These are phyloP conservation scores for Drosophila biarmipes DNA, from an alignment of 1,140 invertebrate species.

Conservation along the genomic window DNA sequence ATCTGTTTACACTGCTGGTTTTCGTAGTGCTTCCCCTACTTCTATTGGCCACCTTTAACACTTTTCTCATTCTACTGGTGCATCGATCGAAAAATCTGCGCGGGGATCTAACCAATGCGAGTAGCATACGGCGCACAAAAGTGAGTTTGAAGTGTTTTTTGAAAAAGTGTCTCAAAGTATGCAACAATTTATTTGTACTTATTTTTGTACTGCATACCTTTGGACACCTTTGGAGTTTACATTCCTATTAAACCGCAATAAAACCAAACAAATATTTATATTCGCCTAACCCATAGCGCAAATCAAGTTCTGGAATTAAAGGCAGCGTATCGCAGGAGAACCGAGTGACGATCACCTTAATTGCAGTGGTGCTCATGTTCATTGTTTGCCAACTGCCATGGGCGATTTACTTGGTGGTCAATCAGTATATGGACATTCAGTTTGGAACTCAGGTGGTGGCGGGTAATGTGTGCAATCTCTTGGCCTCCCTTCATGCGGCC, in stretches of 20 bases:
- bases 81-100: conserved; percentile 86
- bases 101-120: conserved; percentile 86
- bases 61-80: conserved; percentile 89
- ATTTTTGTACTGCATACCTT: too few relatives aligned
- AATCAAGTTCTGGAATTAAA: conserved; percentile 53
- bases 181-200: too few relatives aligned
- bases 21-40: conserved; percentile 89
- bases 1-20: conserved; percentile 88
- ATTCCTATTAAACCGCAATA: too few relatives aligned
- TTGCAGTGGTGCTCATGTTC: conserved; percentile 91
- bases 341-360: conserved; percentile 91
- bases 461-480: conserved; percentile 90
- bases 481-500: conserved; percentile 89
- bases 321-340: conserved; percentile 87
- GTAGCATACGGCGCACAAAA: conserved; percentile 72
- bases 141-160: conserved; percentile 32
- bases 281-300: conserved; percentile 40
- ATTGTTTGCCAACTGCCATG: conserved; percentile 90
- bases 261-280: not conserved
- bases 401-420: conserved; percentile 84
- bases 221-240: too few relatives aligned
- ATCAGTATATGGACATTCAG: conserved; percentile 57
- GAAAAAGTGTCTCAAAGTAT: too few relatives aligned
- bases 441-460: conserved; percentile 77
- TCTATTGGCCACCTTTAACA: conserved; percentile 90